Percentiles rank a stretch among this genome's conserved stretches.
Evolutionary conservation across 2,113 vertebrate species (phyloP).

Genomic region (Barnardius zonarius): DNA sequence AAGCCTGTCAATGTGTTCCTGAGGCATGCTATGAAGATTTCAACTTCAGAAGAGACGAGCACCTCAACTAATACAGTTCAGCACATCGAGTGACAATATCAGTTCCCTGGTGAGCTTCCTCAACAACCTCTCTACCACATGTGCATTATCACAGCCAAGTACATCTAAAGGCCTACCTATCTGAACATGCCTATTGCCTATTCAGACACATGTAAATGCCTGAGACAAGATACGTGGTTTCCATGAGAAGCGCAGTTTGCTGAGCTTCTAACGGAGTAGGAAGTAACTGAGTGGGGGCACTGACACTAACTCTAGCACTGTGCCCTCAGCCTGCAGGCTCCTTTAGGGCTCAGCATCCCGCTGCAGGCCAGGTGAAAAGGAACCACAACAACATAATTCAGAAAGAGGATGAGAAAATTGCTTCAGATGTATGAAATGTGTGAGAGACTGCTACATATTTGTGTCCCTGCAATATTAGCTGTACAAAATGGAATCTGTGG

Average conservation of each 20-base stretch:
- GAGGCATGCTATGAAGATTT: background rate
- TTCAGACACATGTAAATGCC: rapidly evolving
- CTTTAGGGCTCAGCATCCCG: background rate
- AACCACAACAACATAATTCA: background rate
- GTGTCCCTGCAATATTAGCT: background rate
- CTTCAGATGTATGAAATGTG: background rate
- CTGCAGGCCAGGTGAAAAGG: background rate
- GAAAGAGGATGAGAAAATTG: background rate
- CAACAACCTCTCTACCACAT: background rate
- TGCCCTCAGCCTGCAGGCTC: background rate
- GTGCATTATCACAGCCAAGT: background rate
- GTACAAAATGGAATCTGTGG: background rate
- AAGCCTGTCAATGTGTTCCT: background rate
- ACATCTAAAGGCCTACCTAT: background rate
- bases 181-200: background rate
- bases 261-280: background rate
- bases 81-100: rapidly evolving
- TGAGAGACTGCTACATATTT: background rate
- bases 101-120: background rate
- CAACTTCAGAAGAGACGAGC: background rate
- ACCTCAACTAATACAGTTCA: background rate
- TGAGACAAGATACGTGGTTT: rapidly evolving
- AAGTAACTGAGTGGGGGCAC: background rate
- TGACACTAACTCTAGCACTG: background rate
- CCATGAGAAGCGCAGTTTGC: background rate